phyloP scores from a whole-genome alignment of 1,140 invertebrate species.

The Bombus polaris region DNA sequence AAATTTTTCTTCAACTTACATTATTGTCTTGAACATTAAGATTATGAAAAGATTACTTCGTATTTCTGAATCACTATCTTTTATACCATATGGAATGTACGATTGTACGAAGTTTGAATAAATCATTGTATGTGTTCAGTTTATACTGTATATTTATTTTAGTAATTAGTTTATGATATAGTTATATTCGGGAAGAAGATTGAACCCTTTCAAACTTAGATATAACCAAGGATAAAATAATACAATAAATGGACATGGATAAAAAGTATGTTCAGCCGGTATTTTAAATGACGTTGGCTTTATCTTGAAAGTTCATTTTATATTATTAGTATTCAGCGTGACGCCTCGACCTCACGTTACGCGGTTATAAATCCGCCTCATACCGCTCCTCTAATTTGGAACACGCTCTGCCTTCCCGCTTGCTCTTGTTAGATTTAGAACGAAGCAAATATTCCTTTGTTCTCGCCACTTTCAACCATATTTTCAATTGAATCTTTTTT shows the following conservation, averaged over 20 bases:
- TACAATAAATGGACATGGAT: background rate
- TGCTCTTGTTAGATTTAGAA: background rate
- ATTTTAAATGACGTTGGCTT: conserved; percentile 21
- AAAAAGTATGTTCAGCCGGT: background rate
- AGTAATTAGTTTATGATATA: too few relatives aligned
- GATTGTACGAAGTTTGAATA: too few relatives aligned
- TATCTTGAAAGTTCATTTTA: conserved; percentile 29
- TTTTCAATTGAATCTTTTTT: background rate
- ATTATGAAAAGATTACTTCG: too few relatives aligned
- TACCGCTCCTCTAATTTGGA: conserved; percentile 21
- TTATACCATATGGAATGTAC: too few relatives aligned
- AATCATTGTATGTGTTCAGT: too few relatives aligned
- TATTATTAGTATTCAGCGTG: conserved; percentile 38
- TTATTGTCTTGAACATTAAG: too few relatives aligned
- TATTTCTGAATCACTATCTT: too few relatives aligned
- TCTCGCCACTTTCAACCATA: background rate
- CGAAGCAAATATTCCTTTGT: background rate
- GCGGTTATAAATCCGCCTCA: conserved; percentile 38
- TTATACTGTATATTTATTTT: too few relatives aligned
- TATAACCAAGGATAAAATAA: background rate
- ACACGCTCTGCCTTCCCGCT: background rate
- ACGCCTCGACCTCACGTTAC: conserved; percentile 5
- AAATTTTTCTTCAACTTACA: too few relatives aligned
- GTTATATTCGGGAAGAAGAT: too few relatives aligned
- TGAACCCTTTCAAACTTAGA: too few relatives aligned